Evolutionary conservation across 1,140 invertebrate genomes (phyloP), one percentile per base, ranked within the genome.

Genomic region (Stegodyphus dumicola): DNA sequence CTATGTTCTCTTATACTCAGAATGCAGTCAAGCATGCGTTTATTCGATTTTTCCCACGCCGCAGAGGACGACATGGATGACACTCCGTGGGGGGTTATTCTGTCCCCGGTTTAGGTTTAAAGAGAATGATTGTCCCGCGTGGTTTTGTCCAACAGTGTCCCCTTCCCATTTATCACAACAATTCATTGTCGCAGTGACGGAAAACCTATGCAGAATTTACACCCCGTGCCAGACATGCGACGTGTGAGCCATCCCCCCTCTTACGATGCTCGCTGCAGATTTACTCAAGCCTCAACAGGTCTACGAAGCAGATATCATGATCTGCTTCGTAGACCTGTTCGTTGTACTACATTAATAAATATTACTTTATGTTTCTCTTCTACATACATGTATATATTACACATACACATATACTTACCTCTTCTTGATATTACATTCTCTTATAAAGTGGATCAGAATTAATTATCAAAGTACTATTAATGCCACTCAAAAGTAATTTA

Each of bases 141-240:
- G 77, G 77, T 78, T 78, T 78, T 78, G 77, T 78, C 66, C 77
- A 64, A 54, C 77, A 69, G 65, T 78, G 77, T 78, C 77, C 65
- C 66, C 53, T 78, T 78, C 77, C 51, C 77, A 78, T 78, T 78
- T 78, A 78, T 78, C 77, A 78, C 66, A 78, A 78, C 77, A 78
- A 78, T 51, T 53, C 66, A 69, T 69, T 78, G 77, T 78, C 49
- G 15, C 49, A 51, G 4, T 78, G 77, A 78, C 77, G 53, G 66
- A 51, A 10, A 78, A 53, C 77, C 65, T 78, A 78, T 78, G 77
- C 75, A 66, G 60, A 77, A 77, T 66, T 77, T 77, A 77, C 33
- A 77, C 33, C 75, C 75, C 64, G 33, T 33, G 33, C 33, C 33
- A 33, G 33, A 33, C 33, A 33, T 33, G 33, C 33, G 33, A 48